Evolutionary conservation across 1,140 invertebrate species (phyloP).

Genomic region (Orchestia grillus): DNA sequence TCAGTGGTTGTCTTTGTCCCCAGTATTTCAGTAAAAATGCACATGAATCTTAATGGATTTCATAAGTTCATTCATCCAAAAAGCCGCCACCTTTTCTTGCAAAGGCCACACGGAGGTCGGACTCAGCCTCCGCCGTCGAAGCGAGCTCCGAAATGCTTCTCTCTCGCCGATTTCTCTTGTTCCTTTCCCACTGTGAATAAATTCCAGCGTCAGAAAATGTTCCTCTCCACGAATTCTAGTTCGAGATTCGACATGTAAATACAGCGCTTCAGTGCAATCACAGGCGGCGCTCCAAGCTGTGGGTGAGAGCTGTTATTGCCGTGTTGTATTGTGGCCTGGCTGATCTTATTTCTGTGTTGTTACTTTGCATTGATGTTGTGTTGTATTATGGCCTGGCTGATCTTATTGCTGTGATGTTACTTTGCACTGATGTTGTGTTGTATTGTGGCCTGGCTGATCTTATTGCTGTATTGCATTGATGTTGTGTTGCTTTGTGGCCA

Average conservation of each 20-base stretch:
- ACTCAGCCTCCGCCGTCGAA: not conserved
- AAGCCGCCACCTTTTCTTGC: not conserved
- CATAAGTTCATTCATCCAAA: not conserved
- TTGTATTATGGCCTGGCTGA: not conserved
- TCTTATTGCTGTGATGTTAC: not conserved
- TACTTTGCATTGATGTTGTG: not conserved
- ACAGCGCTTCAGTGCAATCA: constrained; percentile 47
- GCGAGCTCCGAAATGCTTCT: not conserved
- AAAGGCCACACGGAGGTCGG: not conserved
- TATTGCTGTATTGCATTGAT: not conserved
- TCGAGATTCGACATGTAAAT: constrained; percentile 22
- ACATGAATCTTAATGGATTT: too few relatives aligned
- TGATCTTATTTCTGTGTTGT: not conserved
- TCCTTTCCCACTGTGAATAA: not conserved
- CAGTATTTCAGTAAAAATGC: too few relatives aligned
- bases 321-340: not conserved
- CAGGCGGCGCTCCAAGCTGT: not conserved
- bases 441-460: not conserved
- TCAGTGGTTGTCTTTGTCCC: too few relatives aligned
- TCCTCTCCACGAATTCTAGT: not conserved
- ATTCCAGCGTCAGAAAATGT: constrained; percentile 30
- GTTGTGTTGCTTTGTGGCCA: not conserved
- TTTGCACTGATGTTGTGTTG: not conserved
- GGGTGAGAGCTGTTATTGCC: not conserved
- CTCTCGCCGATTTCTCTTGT: not conserved